Evolutionary conservation across 2,888 invertebrate genomes (phyloP), one percentile per base, ranked within the genome.

Genomic region (Drosophila koepferae): DNA sequence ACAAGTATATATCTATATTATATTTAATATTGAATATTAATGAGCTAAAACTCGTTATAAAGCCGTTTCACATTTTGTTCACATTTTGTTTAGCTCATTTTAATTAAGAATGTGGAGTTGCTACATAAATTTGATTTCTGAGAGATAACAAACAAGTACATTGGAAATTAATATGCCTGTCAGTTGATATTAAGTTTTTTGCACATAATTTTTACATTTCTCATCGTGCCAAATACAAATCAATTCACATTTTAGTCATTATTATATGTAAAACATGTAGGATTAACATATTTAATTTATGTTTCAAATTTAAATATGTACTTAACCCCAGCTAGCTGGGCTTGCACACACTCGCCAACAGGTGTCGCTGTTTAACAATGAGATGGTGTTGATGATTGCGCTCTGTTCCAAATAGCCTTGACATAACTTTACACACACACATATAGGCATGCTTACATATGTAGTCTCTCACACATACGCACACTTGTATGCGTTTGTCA

Each of bases 351-450:
- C 28, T 46, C 34, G 23, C 31, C 59, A 54, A 23, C 77, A 78
- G 76, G 80, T 78, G 78, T 54, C 72, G 53, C 56, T 54, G 31
- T 7, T 14, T 55, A 48, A 43, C 40, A 41, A 54, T 40, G 38
- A 20, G 20, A 54, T 54, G 38, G 53, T 56, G 41, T 10, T 34
- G 43, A 59, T 18, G 48, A 34, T 51, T 38, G 10, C 36, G 16
- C 49, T 48, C 49, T 51, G 61, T 67, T 60, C 54, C 18, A 40
- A 43, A 38, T 63, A 74, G 84, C 85, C 85, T 84, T 89, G 87
- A 74, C 69, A 67, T 60, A 69, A 28, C 75, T 62, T 36, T 56
- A 36, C 31, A 43, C 9, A 36, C 9, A 36, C n/a, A 53, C 10
- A 48, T 12, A 12, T 2, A 20, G 20, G 16, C 48, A 28, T 9